phyloP scores from a whole-genome alignment of 2,797 vertebrate species.

The Sebastes wilsoni region DNA sequence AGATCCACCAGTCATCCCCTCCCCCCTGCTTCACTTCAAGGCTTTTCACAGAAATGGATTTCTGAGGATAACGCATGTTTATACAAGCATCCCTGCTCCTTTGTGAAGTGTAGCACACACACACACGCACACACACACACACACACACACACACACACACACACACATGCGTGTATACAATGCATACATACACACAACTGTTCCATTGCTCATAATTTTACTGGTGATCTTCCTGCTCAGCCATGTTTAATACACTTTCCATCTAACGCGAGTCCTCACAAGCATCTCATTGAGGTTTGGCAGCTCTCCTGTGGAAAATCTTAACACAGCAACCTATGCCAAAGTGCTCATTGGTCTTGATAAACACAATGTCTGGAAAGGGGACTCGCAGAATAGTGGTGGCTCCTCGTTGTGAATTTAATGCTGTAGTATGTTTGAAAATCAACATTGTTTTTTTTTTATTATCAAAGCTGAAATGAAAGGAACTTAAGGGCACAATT shows the following conservation, averaged over 20 bases:
- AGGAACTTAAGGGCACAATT: slow-evolving; percentile 27
- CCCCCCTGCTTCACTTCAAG: not conserved
- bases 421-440: not conserved
- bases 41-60: slow-evolving; percentile 18
- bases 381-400: not conserved
- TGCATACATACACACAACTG: not conserved
- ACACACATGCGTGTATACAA: not conserved
- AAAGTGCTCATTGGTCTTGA: slow-evolving; percentile 57
- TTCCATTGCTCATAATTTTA: slow-evolving; percentile 48
- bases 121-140: too few species aligned
- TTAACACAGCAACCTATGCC: slow-evolving; percentile 58
- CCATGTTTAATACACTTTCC: slow-evolving; percentile 64
- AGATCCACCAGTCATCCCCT: not conserved
- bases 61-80: slow-evolving; percentile 34
- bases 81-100: slow-evolving; percentile 10
- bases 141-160: too few species aligned
- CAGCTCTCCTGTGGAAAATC: slow-evolving; percentile 73
- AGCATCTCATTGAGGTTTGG: slow-evolving; percentile 70
- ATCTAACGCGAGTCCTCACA: slow-evolving; percentile 65
- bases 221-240: slow-evolving; percentile 41
- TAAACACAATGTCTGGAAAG: slow-evolving; percentile 62
- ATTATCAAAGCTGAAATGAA: slow-evolving; percentile 17
- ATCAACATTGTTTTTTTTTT: not conserved
- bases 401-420: slow-evolving; percentile 19
- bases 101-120: not conserved